phyloP scores from a whole-genome alignment of 2,888 invertebrate species.

The Ophion costatus region DNA sequence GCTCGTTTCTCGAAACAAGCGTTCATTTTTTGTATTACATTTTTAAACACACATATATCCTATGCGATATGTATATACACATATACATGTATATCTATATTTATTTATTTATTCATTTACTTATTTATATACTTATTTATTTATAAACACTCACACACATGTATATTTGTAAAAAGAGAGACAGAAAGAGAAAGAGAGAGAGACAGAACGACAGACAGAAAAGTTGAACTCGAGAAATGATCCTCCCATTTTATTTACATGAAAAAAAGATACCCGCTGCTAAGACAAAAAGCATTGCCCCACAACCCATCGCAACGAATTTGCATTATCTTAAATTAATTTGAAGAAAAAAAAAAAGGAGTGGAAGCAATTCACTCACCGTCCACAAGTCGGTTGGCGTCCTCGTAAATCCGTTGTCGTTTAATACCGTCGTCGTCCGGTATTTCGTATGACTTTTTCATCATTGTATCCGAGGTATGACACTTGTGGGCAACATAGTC shows the following conservation, averaged over 20 bases:
- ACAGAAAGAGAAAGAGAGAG: constrained; percentile 36
- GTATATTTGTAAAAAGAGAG: constrained; percentile 35
- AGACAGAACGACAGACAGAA: constrained; percentile 38
- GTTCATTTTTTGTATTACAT: not conserved
- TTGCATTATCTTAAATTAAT: constrained; percentile 13
- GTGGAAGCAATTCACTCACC: constrained; percentile 77
- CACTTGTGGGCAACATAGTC: constrained; percentile 81
- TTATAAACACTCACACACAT: not conserved
- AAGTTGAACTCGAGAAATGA: constrained; percentile 39
- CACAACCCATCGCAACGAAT: constrained; percentile 78
- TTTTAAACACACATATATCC: not conserved
- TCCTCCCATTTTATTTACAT: constrained; percentile 41
- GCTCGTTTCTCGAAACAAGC: not conserved
- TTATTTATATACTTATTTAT: not conserved
- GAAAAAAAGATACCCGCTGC: constrained; percentile 49
- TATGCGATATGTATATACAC: too few relatives aligned
- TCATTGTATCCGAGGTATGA: constrained; percentile 79
- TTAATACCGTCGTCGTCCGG: constrained; percentile 80
- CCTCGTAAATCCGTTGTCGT: constrained; percentile 80
- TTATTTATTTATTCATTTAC: constrained; percentile 6
- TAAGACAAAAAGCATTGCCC: constrained; percentile 78
- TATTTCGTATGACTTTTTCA: constrained; percentile 78
- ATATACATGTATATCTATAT: too few relatives aligned
- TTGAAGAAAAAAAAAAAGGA: not conserved
- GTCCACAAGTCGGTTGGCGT: constrained; percentile 81